A percentile compares a stretch with the other conserved stretches of the same genome.
These are phyloP conservation scores for Florisuga fusca DNA, from an alignment of 2,797 vertebrate genomes.

Conservation along the genomic window DNA sequence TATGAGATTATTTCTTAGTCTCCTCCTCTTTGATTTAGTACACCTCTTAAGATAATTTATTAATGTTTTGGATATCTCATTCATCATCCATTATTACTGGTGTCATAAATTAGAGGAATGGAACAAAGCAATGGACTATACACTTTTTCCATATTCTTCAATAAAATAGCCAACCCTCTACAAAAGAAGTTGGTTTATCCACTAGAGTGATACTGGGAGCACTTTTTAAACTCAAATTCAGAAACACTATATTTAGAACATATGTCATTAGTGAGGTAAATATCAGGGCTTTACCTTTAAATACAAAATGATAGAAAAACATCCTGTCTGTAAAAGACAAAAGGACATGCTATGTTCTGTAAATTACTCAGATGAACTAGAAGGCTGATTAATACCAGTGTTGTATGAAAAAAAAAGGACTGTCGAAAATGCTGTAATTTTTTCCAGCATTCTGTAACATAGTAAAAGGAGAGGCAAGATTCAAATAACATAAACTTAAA, in stretches of 20 bases:
- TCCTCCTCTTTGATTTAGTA: slow-evolving; percentile 76
- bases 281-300: neutral
- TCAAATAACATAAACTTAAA: neutral
- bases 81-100: slow-evolving; percentile 74
- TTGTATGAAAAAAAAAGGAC: neutral
- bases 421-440: neutral
- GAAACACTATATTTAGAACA: neutral
- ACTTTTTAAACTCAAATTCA: neutral
- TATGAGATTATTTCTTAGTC: slow-evolving; percentile 68
- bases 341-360: neutral
- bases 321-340: neutral
- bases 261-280: neutral
- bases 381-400: neutral
- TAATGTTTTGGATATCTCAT: slow-evolving; percentile 76
- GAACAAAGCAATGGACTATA: slow-evolving; percentile 74
- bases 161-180: slow-evolving; percentile 43
- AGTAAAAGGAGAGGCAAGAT: neutral
- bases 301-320: neutral
- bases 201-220: neutral
- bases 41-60: slow-evolving; percentile 76
- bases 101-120: slow-evolving; percentile 72
- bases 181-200: slow-evolving; percentile 26
- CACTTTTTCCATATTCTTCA: slow-evolving; percentile 65
- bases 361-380: neutral
- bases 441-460: neutral